Evolutionary conservation across 2,797 vertebrate species (phyloP), one percentile per base, ranked within the genome.

Genomic region (Onychomys torridus): DNA sequence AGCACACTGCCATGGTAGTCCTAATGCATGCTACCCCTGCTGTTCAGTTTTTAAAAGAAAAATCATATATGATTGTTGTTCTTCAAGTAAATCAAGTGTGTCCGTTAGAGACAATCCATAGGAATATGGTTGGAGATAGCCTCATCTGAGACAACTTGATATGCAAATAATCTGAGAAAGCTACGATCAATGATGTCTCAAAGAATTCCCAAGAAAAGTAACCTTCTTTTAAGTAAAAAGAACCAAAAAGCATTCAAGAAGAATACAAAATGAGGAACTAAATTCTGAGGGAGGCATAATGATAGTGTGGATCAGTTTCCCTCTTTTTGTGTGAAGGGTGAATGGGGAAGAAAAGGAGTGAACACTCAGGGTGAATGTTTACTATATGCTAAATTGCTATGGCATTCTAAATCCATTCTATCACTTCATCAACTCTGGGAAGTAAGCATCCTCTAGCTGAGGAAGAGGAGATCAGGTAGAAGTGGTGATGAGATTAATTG

Each of bases 131-230:
- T n/a, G 67, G 27, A 87, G 46, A 86, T 27, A 87, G 67, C 46
- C 17, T 73, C 8, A n/a, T 87, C 63, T 85, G 59, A 93, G 89
- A 6, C 71, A 90, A 87, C 34, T 55, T 79, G 55, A 84, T 29
- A 77, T 92, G 37, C 2, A 93, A 49, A 4, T 78, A 87, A 94
- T 49, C 95, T 2, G 10, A 93, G 25, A 94, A 94, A 94, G 57
- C 25, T 29, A 19, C 89, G 59, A 21, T 52, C 67, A 91, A 89
- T 81, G 46, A 90, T 49, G 65, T 7, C 65, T 71, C 55, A 85
- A 95, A 95, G 73, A 96, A 93, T 91, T 97, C 43, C 93, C 67
- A 73, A 96, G 65, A 96, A 89, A 81, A 88, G 25, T 94, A 52
- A 75, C n/a, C 17, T 77, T 93, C 73, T 88, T 90, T 83, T 52